Base-by-base conservation (phyloP, 2,888 invertebrate species). In the Drosophila austrosaltans region DNA sequence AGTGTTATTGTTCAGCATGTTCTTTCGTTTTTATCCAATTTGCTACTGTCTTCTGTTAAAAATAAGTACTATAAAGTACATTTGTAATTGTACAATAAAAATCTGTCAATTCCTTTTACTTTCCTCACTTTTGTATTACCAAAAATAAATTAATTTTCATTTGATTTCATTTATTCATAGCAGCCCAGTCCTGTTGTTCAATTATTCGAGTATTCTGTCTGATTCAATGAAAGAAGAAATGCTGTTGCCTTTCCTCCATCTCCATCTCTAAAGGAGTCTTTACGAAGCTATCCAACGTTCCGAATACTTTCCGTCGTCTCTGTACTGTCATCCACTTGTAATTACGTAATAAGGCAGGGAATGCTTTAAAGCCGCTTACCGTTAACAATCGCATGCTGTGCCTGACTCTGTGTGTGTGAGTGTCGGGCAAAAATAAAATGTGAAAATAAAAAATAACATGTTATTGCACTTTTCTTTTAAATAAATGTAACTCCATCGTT, bases 391-490 rank as follows among this genome's bases (percentile, higher is more conserved):
- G 25, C 48, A 48, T 48, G 48, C 48, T 25, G 22, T 48, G 48
- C 28, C 28, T 44, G 48, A 7, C 7, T n/a, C 16, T 28, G n/a
- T 54, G 54, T 30, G 30, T 16, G 30, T 25, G n/a, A 28, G 53
- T 25, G 12, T 22, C 12, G 44, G 56, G 10, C 32, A 56, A 16
- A 39, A 62, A 54, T 44, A 63, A 65, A 42, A 61, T 25, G 56
- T 5, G 44, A 54, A 79, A 60, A 74, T 72, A 65, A 77, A 77
- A 84, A 77, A 81, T 84, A 84, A 84, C 83, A 84, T 87, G 84
- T 82, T 84, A 84, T 84, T 84, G 83, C 83, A 87, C 83, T 84
- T 84, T 83, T 69, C 69, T 72, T 64, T 76, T 72, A 81, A 86
- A 76, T 76, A 62, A 81, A 81, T 70, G 69, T 72, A 72, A 65